Evolutionary conservation across 1,140 invertebrate genomes (phyloP).

Genomic region (Galendromus occidentalis): DNA sequence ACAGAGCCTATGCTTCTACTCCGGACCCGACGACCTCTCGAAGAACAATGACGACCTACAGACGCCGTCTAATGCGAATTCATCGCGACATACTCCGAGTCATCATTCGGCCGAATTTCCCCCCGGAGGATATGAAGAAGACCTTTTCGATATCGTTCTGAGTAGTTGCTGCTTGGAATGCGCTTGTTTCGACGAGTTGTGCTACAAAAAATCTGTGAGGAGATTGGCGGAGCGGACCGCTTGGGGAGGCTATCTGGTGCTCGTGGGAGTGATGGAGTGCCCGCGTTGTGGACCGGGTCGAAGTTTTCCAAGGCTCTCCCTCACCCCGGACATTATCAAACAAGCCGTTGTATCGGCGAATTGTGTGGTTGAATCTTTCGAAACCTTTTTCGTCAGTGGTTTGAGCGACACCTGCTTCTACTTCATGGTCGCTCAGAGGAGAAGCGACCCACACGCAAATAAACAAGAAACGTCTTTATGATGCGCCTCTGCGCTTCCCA

Average conservation of each 20-base stretch:
- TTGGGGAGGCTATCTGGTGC: background rate
- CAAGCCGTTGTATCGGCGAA: background rate
- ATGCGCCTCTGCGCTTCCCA: no score
- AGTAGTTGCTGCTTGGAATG: slow-evolving; percentile 3
- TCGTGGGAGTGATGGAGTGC: background rate
- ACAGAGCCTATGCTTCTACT: background rate
- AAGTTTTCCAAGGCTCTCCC: background rate
- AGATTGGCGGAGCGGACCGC: background rate
- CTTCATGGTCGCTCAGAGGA: background rate
- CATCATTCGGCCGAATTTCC: background rate
- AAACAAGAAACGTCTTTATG: no score
- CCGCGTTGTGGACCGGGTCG: background rate
- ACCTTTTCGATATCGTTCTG: background rate
- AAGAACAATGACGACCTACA: background rate
- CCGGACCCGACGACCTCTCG: background rate
- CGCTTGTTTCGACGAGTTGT: background rate
- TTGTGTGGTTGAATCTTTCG: background rate
- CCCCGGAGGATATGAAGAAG: background rate
- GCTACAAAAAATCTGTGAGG: background rate
- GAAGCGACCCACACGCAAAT: no score
- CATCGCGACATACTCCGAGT: background rate
- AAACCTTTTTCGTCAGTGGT: background rate
- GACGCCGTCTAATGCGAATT: background rate
- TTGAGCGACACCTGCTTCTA: background rate
- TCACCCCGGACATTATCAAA: background rate